phyloP scores from a whole-genome alignment of 2,888 invertebrate species.

The Hyalella azteca region DNA sequence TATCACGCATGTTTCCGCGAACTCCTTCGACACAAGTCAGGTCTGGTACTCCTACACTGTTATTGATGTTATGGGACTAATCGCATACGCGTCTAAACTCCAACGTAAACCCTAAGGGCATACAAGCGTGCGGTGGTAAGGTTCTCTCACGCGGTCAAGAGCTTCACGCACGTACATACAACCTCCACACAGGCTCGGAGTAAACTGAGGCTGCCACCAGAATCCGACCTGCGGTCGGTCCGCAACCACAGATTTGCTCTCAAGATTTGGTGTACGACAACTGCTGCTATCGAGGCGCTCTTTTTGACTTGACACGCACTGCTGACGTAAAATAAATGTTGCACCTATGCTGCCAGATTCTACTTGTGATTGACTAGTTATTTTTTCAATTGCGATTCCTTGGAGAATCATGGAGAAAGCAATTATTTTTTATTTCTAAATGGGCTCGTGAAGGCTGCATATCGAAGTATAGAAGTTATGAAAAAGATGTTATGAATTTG shows the following conservation, averaged over 20 bases:
- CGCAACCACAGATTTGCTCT: slow-evolving; percentile 1
- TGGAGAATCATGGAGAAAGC: no score
- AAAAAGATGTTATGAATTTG: no score
- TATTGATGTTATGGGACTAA: neutral
- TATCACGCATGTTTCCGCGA: neutral
- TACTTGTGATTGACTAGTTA: neutral
- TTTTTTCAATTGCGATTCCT: neutral
- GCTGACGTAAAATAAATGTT: neutral
- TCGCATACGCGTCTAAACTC: neutral
- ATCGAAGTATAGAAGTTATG: no score
- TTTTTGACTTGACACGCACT: neutral
- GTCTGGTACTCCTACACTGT: neutral
- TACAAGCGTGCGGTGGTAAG: neutral
- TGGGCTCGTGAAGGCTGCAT: no score
- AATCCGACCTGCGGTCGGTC: slow-evolving; percentile 14
- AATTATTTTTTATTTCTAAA: no score
- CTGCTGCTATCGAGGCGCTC: no score
- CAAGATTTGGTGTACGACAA: slow-evolving; percentile 8
- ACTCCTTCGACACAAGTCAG: neutral
- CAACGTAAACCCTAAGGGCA: neutral
- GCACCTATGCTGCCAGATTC: neutral
- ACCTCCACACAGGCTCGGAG: neutral
- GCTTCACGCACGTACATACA: neutral
- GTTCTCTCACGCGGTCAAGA: slow-evolving; percentile 22
- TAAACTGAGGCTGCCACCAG: slow-evolving; percentile 1